Base-by-base conservation (phyloP, 2,888 invertebrate genomes). In the Nymphalis urticae region DNA sequence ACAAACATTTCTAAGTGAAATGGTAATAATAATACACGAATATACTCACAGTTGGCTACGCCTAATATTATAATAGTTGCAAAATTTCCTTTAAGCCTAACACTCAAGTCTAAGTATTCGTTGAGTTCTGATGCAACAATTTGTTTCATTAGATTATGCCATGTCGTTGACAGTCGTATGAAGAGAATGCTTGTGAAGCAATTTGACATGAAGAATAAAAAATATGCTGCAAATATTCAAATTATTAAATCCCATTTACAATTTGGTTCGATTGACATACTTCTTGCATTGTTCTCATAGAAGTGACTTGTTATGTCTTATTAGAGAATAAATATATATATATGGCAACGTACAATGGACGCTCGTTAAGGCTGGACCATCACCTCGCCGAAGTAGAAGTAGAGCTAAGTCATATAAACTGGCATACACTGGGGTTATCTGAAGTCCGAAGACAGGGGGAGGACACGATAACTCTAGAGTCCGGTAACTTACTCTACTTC, bases 91-190 rank as follows among this genome's bases (percentile, higher is more conserved):
- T 78, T 84, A 3, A 62, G 66, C 7, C 77, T 74, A 1, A 85
- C 48, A 8, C 59, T 68, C 1, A 71, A 58, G 69, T 87, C 82
- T 1, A 81, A 62, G 53, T 86, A 84, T 27, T 82, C 79, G 32
- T 85, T 75, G 6, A 87, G 72, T 2, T 70, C 69, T 4, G 80
- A 79, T 10, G 77, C 72, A 0, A 72, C 67, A 6, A 88, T 74
- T 32, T 82, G 75, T 17, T 75, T 79, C 66, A 83, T 73, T 2
- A 89, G 70, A 2, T 42, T 32, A 8, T 81, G 80, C 87, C 88
- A 89, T 75, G 80, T 86, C 2, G 66, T 70, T 10, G 84, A 81
- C 5, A 85, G 69, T 0, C 81, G 74, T 0, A 87, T 64, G 48
- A 84, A 86, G 0, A 79, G 48, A 6, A 84, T 69, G 0, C 80